A percentile compares a stretch with the other conserved stretches of the same genome.
phyloP scores from a whole-genome alignment of 2,888 invertebrate species.

The Beris morrisii region DNA sequence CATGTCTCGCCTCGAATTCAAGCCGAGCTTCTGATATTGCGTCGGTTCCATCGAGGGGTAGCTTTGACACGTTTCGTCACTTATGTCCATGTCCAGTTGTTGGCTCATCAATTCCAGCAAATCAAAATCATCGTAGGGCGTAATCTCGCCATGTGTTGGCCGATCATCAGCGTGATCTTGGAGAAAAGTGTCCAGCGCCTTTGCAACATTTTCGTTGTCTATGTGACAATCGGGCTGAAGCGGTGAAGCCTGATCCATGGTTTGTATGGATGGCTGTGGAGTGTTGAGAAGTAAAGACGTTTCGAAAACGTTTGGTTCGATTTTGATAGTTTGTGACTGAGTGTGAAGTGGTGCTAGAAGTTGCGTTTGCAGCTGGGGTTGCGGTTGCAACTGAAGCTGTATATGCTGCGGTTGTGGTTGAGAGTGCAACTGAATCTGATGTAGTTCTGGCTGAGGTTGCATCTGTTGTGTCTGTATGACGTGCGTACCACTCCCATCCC shows the following conservation, averaged over 20 bases:
- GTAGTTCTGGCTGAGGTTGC: constrained; percentile 45
- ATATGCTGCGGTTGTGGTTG: constrained; percentile 32
- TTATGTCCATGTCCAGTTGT: constrained; percentile 61
- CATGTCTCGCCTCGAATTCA: constrained; percentile 52
- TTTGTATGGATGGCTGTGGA: constrained; percentile 45
- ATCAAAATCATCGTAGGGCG: constrained; percentile 55
- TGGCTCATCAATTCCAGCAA: constrained; percentile 55
- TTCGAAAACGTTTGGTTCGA: constrained; percentile 26
- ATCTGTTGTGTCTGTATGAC: constrained; percentile 43
- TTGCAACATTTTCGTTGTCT: constrained; percentile 51
- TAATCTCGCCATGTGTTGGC: constrained; percentile 40
- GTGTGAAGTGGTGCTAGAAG: constrained; percentile 34
- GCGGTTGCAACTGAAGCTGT: constrained; percentile 14
- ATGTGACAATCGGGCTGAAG: constrained; percentile 49
- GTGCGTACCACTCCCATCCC: constrained; percentile 20
- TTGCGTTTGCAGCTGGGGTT: constrained; percentile 41
- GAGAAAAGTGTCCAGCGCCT: constrained; percentile 53
- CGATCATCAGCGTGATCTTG: constrained; percentile 42
- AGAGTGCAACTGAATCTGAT: constrained; percentile 42
- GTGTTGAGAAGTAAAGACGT: constrained; percentile 39
- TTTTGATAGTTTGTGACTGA: too few relatives aligned
- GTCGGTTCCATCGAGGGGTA: constrained; percentile 37
- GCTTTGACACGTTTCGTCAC: constrained; percentile 48
- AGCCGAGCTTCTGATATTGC: constrained; percentile 41
- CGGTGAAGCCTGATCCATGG: constrained; percentile 53